A percentile compares a stretch with the other conserved stretches of the same genome.
phyloP scores from a whole-genome alignment of 2,888 invertebrate species.

The Brachyptera putata region DNA sequence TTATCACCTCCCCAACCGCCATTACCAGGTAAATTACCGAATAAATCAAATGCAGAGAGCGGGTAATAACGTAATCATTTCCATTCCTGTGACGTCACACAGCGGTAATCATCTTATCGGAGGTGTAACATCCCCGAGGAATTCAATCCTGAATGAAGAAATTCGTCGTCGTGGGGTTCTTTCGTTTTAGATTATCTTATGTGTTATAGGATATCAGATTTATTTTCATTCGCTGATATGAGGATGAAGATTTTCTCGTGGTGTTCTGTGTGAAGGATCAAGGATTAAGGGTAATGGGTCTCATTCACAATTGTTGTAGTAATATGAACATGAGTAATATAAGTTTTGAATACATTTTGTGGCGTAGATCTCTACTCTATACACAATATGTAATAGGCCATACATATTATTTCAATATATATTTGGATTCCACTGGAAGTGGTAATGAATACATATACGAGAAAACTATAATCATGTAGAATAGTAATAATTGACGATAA shows the following conservation, averaged over 20 bases:
- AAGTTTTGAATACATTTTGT: no score
- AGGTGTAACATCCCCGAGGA: neutral
- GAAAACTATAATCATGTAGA: no score
- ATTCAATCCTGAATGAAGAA: neutral
- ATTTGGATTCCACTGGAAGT: no score
- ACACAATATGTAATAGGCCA: no score
- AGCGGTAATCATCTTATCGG: neutral
- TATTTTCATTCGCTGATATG: neutral
- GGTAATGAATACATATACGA: no score
- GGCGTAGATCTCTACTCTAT: no score
- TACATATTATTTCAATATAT: no score
- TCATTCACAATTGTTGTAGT: no score
- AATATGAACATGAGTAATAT: no score
- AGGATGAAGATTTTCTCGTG: neutral
- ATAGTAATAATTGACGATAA: no score
- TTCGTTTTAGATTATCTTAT: neutral
- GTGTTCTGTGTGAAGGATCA: no score
- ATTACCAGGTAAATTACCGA: constrained; percentile 30
- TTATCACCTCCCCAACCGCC: constrained; percentile 29
- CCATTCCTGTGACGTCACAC: neutral
- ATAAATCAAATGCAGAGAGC: constrained; percentile 23
- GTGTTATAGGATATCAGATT: neutral
- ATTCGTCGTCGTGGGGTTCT: neutral
- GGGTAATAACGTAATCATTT: constrained; percentile 29
- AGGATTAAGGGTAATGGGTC: no score